Conservation (phyloP, 2,888 invertebrate species). For the Tholera decimalis region DNA sequence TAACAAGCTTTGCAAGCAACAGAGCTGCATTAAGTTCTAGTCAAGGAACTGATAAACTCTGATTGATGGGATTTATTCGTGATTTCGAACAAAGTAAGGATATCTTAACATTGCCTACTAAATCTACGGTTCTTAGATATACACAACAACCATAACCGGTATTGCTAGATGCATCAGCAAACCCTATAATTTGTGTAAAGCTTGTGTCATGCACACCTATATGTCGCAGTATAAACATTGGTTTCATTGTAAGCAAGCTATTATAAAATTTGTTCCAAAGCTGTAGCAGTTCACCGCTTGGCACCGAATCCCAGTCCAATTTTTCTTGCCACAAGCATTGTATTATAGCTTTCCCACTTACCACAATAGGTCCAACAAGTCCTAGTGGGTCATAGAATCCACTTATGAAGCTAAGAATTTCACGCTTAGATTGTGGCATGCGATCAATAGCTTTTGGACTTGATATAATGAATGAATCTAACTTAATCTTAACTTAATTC, state of each 20-base stretch:
- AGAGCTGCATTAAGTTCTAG: no score
- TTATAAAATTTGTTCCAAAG: constrained; percentile 1
- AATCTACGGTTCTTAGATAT: constrained; percentile 3
- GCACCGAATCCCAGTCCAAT: constrained; percentile 2
- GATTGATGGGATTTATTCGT: no score
- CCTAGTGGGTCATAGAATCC: constrained; percentile 10
- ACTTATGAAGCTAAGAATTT: constrained; percentile 12
- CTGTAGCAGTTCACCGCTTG: background rate
- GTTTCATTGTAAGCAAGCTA: constrained; percentile 9
- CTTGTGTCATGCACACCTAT: background rate
- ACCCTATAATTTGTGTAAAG: constrained; percentile 13
- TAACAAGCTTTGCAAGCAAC: no score
- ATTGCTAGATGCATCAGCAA: constrained; percentile 11
- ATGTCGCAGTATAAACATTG: background rate
- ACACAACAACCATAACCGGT: constrained; percentile 13
- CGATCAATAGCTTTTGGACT: background rate
- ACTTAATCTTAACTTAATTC: background rate
- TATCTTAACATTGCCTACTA: background rate
- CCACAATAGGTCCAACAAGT: constrained; percentile 1
- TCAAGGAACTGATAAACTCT: no score
- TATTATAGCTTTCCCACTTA: background rate
- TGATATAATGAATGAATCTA: background rate
- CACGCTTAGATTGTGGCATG: constrained; percentile 3
- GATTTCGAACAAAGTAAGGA: no score
- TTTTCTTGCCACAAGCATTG: background rate